These are phyloP conservation scores for Ochotona curzoniae DNA, from an alignment of 2,113 vertebrate genomes.

Conservation along the genomic window DNA sequence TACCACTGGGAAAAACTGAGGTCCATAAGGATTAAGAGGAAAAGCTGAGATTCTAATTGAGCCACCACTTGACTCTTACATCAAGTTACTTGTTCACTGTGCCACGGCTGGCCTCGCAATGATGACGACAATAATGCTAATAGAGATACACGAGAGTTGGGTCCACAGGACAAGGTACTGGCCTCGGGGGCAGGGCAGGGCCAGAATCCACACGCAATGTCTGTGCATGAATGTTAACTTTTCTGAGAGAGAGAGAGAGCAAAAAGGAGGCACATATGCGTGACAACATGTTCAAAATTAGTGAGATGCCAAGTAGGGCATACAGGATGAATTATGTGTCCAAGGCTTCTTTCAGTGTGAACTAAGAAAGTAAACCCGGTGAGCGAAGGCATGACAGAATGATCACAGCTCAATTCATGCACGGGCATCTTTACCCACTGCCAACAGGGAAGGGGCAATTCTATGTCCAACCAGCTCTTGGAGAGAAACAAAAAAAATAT, in stretches of 20 bases:
- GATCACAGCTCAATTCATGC: too few species aligned
- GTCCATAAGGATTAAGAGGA: background rate
- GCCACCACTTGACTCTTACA: background rate
- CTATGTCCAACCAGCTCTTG: background rate
- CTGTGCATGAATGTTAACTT: background rate
- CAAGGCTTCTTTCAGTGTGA: background rate
- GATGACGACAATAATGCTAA: background rate
- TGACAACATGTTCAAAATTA: background rate
- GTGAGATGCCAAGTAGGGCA: background rate
- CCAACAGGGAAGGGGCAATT: background rate
- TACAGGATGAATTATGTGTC: background rate
- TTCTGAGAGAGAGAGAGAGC: background rate
- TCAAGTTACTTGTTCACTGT: background rate
- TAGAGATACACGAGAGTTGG: background rate
- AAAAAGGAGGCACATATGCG: background rate
- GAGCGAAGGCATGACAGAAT: background rate
- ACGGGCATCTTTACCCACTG: background rate
- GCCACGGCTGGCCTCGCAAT: background rate
- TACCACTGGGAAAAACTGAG: background rate
- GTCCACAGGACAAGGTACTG: too few species aligned
- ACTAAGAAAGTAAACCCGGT: background rate
- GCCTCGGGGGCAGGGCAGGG: background rate
- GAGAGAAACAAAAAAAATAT: background rate
- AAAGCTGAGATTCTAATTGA: background rate
- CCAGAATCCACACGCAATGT: background rate